Percentiles rank a stretch among this genome's conserved stretches.
These are phyloP conservation scores for Drosophila cardini DNA, from an alignment of 1,140 invertebrate genomes.

Conservation along the genomic window DNA sequence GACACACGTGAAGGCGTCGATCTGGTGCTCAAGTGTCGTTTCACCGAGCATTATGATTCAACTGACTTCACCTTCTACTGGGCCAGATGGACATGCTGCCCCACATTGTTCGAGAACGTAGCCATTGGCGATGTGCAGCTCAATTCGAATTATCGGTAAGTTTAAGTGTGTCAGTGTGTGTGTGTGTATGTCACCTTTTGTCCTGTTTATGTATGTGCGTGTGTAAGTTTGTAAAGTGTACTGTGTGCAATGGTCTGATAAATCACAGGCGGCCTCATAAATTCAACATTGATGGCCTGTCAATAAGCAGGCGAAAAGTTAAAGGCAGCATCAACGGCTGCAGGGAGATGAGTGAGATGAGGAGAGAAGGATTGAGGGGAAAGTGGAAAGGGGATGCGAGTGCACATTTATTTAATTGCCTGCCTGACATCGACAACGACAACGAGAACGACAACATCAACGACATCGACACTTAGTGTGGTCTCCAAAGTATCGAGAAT, in stretches of 20 bases:
- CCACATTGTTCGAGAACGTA: conserved; percentile 90
- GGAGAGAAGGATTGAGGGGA: neutral
- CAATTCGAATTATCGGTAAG: conserved; percentile 92
- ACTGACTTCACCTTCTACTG: conserved; percentile 90
- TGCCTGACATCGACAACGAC: conserved; percentile 51
- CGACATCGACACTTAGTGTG: conserved; percentile 41
- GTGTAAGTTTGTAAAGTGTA: conserved; percentile 19
- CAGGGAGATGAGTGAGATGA: neutral
- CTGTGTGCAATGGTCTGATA: conserved; percentile 76
- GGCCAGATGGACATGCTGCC: conserved; percentile 87
- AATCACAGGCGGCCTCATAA: conserved; percentile 76
- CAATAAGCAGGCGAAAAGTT: conserved; percentile 63
- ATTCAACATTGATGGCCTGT: conserved; percentile 75
- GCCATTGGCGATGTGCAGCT: conserved; percentile 91
- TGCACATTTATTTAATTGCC: conserved; percentile 80
- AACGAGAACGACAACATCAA: conserved; percentile 8
- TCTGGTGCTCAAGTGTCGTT: conserved; percentile 91
- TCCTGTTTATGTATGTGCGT: conserved; percentile 2
- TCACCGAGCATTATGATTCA: conserved; percentile 88
- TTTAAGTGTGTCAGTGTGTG: conserved; percentile 33
- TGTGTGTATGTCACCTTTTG: conserved; percentile 12
- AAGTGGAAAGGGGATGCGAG: neutral
- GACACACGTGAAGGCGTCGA: conserved; percentile 92
- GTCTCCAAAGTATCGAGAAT: conserved; percentile 19
- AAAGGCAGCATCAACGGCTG: conserved; percentile 20